Evolutionary conservation across 2,797 vertebrate species (phyloP), one percentile per base, ranked within the genome.

Genomic region (Chiloscyllium punctatum): DNA sequence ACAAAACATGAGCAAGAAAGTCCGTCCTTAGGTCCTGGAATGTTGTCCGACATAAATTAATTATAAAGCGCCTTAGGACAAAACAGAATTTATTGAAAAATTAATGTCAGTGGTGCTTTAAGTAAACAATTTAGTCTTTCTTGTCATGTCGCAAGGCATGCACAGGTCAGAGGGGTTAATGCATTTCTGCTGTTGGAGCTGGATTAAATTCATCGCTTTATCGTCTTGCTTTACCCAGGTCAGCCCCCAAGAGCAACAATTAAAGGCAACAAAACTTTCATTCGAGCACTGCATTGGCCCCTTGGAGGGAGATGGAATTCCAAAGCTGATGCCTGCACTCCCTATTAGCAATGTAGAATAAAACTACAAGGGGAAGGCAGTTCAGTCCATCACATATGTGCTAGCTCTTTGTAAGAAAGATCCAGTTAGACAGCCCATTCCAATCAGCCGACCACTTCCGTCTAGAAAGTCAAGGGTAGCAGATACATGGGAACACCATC

Each of bases 61-160:
- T 98, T 98, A 97, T 98, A 97, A 97, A 96, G 96, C 97, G 98
- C 98, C 97, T 97, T 98, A 97, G 97, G 97, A 97, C 97, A 98
- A 98, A 98, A 98, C 98, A 97, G 97, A 98, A 98, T 98, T 98
- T 97, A 98, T 98, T 98, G 97, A 98, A 98, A 98, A 98, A 98
- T 98, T 98, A 98, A 98, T 98, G 97, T 98, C 97, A 98, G 97
- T 97, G 98, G 97, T 98, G 97, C 97, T 57, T 97, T 97, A 96
- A 96, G 97, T 98, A 98, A 98, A 97, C 97, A 97, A 97, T 98
- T 98, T 98, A 97, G 97, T 97, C 96, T 97, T 96, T 96, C 96
- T 97, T 96, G 96, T 97, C 96, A 96, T 96, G 95, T 96, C 96
- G 18, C 96, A 97, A 98, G 97, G 97, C 97, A 98, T 97, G 97